A percentile compares a stretch with the other conserved stretches of the same genome.
These are phyloP conservation scores for Tolypeutes matacus DNA, from an alignment of 2,797 vertebrate genomes.

Conservation along the genomic window DNA sequence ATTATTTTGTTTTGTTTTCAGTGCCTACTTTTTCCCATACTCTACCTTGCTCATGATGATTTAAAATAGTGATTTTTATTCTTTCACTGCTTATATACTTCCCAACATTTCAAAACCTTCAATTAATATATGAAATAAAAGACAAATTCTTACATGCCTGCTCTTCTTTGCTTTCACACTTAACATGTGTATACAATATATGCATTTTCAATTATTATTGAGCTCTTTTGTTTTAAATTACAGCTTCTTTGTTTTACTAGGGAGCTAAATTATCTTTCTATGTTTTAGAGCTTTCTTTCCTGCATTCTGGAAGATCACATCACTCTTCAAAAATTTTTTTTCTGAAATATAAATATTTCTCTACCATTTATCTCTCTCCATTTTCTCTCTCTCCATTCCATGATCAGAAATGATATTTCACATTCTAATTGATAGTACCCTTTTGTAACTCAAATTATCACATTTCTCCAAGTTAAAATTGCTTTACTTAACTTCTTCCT, in stretches of 20 bases:
- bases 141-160: neutral
- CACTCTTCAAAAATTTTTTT: neutral
- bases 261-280: neutral
- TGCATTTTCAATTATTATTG: neutral
- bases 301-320: neutral
- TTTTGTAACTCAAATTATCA: neutral
- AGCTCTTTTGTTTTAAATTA: neutral
- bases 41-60: neutral
- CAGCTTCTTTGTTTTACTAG: slow-evolving; percentile 6
- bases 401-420: neutral
- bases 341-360: slow-evolving; percentile 4
- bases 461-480: neutral
- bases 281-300: slow-evolving; percentile 20
- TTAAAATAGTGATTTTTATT: neutral
- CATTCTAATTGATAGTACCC: neutral
- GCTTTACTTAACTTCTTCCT: neutral
- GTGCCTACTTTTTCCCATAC: slow-evolving; percentile 25
- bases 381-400: neutral
- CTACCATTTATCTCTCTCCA: neutral
- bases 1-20: too few relatives aligned
- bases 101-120: neutral
- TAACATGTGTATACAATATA: neutral
- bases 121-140: neutral
- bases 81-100: neutral
- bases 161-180: neutral